Percentiles rank a stretch among this genome's conserved stretches.
These are phyloP conservation scores for Eilema griseolum DNA, from an alignment of 2,888 invertebrate genomes.

Conservation along the genomic window DNA sequence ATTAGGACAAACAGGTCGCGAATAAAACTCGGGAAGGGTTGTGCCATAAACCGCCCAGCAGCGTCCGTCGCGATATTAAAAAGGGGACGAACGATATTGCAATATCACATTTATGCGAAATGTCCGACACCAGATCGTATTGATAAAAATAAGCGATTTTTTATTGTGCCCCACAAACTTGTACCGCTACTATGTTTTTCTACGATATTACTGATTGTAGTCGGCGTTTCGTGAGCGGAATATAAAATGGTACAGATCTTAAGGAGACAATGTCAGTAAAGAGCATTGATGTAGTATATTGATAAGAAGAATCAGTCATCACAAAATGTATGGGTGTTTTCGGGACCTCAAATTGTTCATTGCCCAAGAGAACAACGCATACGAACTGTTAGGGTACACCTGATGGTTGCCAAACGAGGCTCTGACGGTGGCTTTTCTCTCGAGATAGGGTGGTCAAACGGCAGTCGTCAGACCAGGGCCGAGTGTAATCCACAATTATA, in stretches of 20 bases:
- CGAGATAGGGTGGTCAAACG: too few relatives aligned
- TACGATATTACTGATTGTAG: slow-evolving; percentile 60
- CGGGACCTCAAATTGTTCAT: too few relatives aligned
- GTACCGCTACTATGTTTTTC: slow-evolving; percentile 57
- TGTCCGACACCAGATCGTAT: slow-evolving; percentile 87
- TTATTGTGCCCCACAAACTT: slow-evolving; percentile 81
- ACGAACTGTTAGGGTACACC: too few relatives aligned
- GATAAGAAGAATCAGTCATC: slow-evolving; percentile 1
- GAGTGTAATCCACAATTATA: too few relatives aligned
- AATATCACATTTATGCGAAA: slow-evolving; percentile 87
- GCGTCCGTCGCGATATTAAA: slow-evolving; percentile 86
- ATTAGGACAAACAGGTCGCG: slow-evolving; percentile 86
- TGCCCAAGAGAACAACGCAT: too few relatives aligned
- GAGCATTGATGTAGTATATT: not conserved
- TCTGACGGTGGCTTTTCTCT: too few relatives aligned
- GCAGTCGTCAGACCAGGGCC: too few relatives aligned
- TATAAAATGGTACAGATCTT: slow-evolving; percentile 36
- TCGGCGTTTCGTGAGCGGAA: slow-evolving; percentile 46
- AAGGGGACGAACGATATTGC: slow-evolving; percentile 87
- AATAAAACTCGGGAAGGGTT: slow-evolving; percentile 87
- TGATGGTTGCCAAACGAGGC: too few relatives aligned
- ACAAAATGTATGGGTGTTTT: not conserved
- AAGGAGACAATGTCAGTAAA: not conserved
- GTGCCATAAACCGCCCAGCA: slow-evolving; percentile 84
- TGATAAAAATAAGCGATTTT: slow-evolving; percentile 87